Base-by-base conservation (phyloP, 2,888 invertebrate genomes). In the Eurois occulta region DNA sequence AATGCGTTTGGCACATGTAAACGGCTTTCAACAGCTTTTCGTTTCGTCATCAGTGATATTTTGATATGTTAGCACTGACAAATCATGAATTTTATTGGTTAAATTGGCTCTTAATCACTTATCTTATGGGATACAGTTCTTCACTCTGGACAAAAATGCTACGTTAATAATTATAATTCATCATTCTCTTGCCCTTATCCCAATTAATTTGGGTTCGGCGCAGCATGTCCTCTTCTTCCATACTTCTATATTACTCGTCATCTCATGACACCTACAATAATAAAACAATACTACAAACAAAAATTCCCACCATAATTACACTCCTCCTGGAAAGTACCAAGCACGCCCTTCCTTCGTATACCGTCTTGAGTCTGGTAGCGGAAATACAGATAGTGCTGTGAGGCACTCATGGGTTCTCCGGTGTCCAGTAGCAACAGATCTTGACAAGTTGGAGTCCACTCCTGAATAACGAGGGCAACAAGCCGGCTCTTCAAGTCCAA, bases 311-410 rank as follows among this genome's bases (percentile, higher is more conserved):
- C 95, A 80, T 93, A 93, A 84, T 91, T n/a, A n/a, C n/a, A 91
- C 80, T 96, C 96, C 81, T 96, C 96, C 80, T 95, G 95, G 52
- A 93, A 92, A 65, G 95, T 95, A 55, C 95, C 95, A 55, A 94
- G 92, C 38, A 89, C 87, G 74, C 89, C 90, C 85, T 94, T 95
- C 82, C 92, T 91, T 70, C 92, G 83, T 91, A 93, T 92, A 69
- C 68, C 58, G 4, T 78, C 81, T 76, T 55, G 72, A 76, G 48
- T 81, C 75, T 87, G 75, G 76, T 86, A 85, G 32, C 81, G 82
- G 21, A 84, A 75, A 81, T 76, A 75, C 32, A 80, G 80, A 67
- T 74, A 80, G 80, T 82, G 77, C 68, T 79, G 79, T 71, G 75
- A 78, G 64, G 74, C 38, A 83, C 84, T 84, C 80, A 83, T 86